Conservation (phyloP, 2,113 vertebrate species). For the Nerophis ophidion region DNA sequence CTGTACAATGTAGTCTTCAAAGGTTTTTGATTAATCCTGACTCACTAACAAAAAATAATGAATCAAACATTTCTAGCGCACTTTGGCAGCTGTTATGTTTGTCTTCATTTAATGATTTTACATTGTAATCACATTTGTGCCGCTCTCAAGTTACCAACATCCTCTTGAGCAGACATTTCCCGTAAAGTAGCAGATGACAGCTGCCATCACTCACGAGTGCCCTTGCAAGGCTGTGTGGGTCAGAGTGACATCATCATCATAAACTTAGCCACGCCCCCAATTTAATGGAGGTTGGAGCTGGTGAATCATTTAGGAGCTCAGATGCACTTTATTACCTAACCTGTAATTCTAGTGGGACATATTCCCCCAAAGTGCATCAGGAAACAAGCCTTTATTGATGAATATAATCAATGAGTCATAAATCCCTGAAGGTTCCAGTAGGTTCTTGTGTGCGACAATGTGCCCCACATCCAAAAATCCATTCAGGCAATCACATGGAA, state of each 20-base stretch:
- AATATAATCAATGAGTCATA: conserved; percentile 63
- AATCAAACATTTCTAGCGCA: too few relatives aligned
- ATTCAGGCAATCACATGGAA: conserved; percentile 14
- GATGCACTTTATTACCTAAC: conserved; percentile 67
- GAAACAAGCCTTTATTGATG: conserved; percentile 66
- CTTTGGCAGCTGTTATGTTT: too few relatives aligned
- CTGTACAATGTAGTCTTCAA: too few relatives aligned
- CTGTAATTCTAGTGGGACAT: conserved; percentile 53
- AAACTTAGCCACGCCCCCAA: conserved; percentile 1
- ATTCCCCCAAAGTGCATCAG: conserved; percentile 68
- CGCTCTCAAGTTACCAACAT: too few relatives aligned
- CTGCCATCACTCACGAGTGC: conserved; percentile 10
- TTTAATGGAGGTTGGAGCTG: conserved; percentile 66
- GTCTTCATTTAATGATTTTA: too few relatives aligned
- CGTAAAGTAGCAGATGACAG: not conserved
- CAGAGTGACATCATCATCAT: conserved; percentile 66
- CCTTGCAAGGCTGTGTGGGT: conserved; percentile 58
- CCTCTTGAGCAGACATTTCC: not conserved
- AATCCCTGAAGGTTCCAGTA: conserved; percentile 27
- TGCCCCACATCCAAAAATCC: conserved; percentile 22
- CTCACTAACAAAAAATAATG: too few relatives aligned
- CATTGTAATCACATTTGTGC: too few relatives aligned
- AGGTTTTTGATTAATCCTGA: too few relatives aligned
- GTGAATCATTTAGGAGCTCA: conserved; percentile 74
- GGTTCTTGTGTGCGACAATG: conserved; percentile 18